These are phyloP conservation scores for Camptogramma bilineatum DNA, from an alignment of 2,888 invertebrate species.

Conservation along the genomic window DNA sequence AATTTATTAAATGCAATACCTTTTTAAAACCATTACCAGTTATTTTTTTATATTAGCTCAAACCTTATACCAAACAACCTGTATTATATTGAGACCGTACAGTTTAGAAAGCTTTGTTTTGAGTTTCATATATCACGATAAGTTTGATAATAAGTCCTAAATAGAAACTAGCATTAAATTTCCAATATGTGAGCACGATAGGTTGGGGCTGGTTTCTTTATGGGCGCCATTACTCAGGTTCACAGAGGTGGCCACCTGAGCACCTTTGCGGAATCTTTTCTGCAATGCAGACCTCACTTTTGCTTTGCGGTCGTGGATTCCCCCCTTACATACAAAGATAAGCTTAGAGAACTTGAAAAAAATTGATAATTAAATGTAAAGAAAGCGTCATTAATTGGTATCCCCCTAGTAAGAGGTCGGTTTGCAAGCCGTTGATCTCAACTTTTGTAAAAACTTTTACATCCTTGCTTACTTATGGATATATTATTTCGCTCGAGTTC, in stretches of 20 bases:
- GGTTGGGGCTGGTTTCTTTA: constrained; percentile 56
- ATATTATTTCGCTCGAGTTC: no score
- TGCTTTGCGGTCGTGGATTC: background rate
- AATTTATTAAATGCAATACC: background rate
- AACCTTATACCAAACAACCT: background rate
- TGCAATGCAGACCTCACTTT: constrained; percentile 58
- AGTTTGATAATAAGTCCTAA: constrained; percentile 4
- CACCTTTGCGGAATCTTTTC: constrained; percentile 57
- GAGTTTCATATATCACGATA: background rate
- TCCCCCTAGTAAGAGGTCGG: no score
- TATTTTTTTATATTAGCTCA: background rate
- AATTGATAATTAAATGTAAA: no score
- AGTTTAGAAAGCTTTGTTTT: background rate
- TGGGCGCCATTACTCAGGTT: constrained; percentile 60
- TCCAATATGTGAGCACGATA: constrained; percentile 43
- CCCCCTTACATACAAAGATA: background rate
- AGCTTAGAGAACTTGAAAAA: no score
- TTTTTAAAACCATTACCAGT: background rate
- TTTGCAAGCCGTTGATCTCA: no score
- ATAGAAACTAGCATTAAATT: constrained; percentile 41
- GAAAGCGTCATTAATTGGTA: no score
- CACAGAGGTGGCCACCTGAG: constrained; percentile 59
- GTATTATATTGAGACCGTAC: background rate
- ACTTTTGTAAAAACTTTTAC: no score
- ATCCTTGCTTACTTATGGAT: no score